These are phyloP conservation scores for Lordiphosa stackelbergi DNA, from an alignment of 1,140 invertebrate species.

Conservation along the genomic window DNA sequence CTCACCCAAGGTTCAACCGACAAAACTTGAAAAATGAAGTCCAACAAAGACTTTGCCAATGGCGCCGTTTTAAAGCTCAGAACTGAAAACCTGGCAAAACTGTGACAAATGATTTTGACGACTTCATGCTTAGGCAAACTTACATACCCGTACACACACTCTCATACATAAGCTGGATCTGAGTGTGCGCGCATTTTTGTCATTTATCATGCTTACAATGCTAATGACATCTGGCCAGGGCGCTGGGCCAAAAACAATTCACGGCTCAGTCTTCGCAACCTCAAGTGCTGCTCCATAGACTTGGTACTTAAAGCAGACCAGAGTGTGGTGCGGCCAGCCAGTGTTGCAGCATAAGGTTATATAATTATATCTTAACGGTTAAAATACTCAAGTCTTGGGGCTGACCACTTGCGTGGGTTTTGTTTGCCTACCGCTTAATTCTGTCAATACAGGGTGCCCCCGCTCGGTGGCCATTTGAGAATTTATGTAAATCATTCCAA, in stretches of 20 bases:
- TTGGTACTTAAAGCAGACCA: conserved; percentile 34
- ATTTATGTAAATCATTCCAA: conserved; percentile 72
- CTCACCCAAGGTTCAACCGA: not conserved
- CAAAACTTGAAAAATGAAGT: conserved; percentile 42
- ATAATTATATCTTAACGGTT: conserved; percentile 72
- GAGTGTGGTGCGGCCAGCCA: conserved; percentile 31
- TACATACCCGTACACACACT: conserved; percentile 22
- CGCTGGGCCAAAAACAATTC: conserved; percentile 25
- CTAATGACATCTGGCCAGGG: conserved; percentile 63
- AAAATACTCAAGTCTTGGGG: conserved; percentile 28
- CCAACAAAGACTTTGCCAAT: conserved; percentile 27
- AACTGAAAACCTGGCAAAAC: conserved; percentile 60
- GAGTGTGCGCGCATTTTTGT: conserved; percentile 50
- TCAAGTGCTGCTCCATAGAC: conserved; percentile 31
- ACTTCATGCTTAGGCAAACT: conserved; percentile 48
- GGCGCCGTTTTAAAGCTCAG: conserved; percentile 25
- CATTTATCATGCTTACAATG: conserved; percentile 74
- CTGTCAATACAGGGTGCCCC: conserved; percentile 66
- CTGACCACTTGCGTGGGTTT: conserved; percentile 33
- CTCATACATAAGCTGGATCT: conserved; percentile 20
- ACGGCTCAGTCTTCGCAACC: conserved; percentile 5
- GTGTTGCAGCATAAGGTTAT: conserved; percentile 57
- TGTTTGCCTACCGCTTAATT: conserved; percentile 64
- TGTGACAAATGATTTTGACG: conserved; percentile 72
- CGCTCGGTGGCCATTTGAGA: conserved; percentile 49